Percentiles rank a stretch among this genome's conserved stretches.
These are phyloP conservation scores for Rattus rattus DNA, from an alignment of 2,113 vertebrate species.

Conservation along the genomic window DNA sequence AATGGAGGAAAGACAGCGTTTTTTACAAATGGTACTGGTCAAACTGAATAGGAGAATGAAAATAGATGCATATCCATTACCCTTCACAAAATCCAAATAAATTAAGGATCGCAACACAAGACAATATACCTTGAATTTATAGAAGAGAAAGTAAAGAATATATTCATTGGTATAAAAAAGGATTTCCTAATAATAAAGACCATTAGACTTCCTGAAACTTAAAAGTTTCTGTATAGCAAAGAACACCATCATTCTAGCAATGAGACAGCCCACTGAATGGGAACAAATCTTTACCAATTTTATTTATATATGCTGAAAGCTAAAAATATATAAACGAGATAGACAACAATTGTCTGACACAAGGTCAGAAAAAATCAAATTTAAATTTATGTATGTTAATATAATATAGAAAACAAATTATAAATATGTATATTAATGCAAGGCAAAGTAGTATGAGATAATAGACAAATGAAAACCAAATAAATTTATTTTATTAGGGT, in stretches of 20 bases:
- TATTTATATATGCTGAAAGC: too few relatives aligned
- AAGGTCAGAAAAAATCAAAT: neutral
- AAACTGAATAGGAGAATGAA: neutral
- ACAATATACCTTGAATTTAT: neutral
- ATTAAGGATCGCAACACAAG: neutral
- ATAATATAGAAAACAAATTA: neutral
- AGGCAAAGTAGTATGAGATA: neutral
- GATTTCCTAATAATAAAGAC: neutral
- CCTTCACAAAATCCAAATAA: neutral
- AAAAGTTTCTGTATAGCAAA: neutral
- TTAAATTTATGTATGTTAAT: neutral
- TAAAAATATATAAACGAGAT: too few relatives aligned
- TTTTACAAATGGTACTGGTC: neutral
- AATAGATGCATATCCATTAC: neutral
- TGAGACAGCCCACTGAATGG: neutral
- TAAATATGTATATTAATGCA: neutral
- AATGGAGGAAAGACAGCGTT: neutral
- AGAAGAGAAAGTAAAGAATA: neutral
- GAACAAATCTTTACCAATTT: neutral
- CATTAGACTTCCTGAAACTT: neutral
- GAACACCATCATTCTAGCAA: neutral
- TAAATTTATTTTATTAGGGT: too few relatives aligned
- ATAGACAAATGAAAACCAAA: neutral
- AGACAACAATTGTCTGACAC: neutral
- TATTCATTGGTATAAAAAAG: neutral